Evolutionary conservation across 2,113 vertebrate species (phyloP), one percentile per base, ranked within the genome.

Genomic region (Ahaetulla prasina): DNA sequence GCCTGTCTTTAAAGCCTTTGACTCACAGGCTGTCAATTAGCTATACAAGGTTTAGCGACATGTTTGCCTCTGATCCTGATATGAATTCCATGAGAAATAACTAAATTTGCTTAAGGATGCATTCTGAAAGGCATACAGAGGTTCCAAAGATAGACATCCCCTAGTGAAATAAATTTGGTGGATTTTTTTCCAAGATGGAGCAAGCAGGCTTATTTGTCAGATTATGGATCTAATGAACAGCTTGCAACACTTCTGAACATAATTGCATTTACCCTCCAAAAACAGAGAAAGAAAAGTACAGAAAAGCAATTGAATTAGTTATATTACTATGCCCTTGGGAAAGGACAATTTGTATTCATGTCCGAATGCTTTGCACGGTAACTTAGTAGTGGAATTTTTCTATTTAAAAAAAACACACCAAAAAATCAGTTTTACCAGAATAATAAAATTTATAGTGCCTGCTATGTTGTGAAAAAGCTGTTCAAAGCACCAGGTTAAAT

Each of bases 301-400:
- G 45, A 92, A 94, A 95, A 80, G 5, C 10, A 91, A 90, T 27
- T 88, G 4, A 20, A 90, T 94, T 93, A 20, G 10, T 90, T 92
- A 74, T 25, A 50, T 25, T 55, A 30, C 0, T 39, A 25, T 3
- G 14, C 27, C 68, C 88, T 93, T 11, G 88, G 35, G 54, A 92
- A 93, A 90, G 88, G 39, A 8, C 30, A 16, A 92, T 60, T 89
- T 52, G 2, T 90, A 87, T 92, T 89, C 86, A 2, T 0, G 47
- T 74, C 90, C 95, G 23, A 92, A 94, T 63, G 45, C 30, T 43
- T 95, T 92, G 4, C 22, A 1, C 11, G 84, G 47, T 49, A 93
- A 86, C 55, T 18, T 52, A 39, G 45, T 22, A 91, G 85, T 14
- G 30, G 91, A 93, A 89, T 93, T 94, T 54, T 39, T 86, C 52